Conservation (phyloP, 2,797 vertebrate species). For the Dallia pectoralis region DNA sequence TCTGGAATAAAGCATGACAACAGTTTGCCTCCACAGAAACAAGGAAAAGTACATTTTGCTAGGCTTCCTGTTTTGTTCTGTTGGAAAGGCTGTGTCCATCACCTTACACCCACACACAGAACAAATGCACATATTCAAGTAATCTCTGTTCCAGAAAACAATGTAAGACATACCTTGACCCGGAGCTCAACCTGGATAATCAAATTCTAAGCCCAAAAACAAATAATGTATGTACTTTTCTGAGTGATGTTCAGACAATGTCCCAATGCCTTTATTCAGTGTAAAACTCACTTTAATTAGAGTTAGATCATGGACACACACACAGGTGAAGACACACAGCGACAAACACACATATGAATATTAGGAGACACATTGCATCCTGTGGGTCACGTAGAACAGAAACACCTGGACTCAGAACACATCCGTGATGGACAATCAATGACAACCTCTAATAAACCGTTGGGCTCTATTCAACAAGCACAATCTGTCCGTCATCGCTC, state of each 20-base stretch:
- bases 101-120: conserved; percentile 12
- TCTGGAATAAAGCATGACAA: background rate
- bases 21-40: background rate
- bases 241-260: too few relatives aligned
- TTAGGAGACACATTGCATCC: too few relatives aligned
- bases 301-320: background rate
- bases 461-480: background rate
- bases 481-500: background rate
- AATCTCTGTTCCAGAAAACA: too few relatives aligned
- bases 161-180: too few relatives aligned
- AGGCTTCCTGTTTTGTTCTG: background rate
- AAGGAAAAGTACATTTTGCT: background rate
- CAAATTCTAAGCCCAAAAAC: too few relatives aligned
- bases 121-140: background rate
- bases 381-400: too few relatives aligned
- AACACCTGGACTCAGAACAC: too few relatives aligned
- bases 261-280: too few relatives aligned
- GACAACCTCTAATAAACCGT: background rate
- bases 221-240: too few relatives aligned
- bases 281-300: background rate
- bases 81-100: background rate
- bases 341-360: background rate
- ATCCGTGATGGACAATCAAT: too few relatives aligned
- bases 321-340: background rate
- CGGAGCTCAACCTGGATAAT: too few relatives aligned